These are phyloP conservation scores for Serrognathus titanus DNA, from an alignment of 2,888 invertebrate species.

Conservation along the genomic window DNA sequence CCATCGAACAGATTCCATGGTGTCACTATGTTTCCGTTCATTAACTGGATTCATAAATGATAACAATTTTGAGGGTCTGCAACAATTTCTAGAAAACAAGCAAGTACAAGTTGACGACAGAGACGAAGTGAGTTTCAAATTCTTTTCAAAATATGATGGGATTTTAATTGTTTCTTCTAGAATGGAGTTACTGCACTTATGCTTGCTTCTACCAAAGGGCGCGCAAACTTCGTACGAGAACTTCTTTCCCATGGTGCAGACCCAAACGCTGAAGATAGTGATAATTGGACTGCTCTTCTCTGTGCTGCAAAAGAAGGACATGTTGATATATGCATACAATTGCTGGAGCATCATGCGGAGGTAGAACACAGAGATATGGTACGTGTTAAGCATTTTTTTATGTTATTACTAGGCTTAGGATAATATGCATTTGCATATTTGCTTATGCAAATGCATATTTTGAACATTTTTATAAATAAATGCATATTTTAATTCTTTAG, in stretches of 20 bases:
- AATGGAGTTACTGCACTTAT: slow-evolving; percentile 93
- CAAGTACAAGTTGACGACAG: slow-evolving; percentile 80
- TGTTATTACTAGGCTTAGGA: no score
- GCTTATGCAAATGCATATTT: no score
- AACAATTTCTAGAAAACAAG: slow-evolving; percentile 78
- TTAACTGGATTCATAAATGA: slow-evolving; percentile 75
- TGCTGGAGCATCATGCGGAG: slow-evolving; percentile 81
- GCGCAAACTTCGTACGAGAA: slow-evolving; percentile 76
- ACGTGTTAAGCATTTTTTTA: slow-evolving; percentile 3
- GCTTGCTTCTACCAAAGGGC: slow-evolving; percentile 84
- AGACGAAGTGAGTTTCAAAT: slow-evolving; percentile 67
- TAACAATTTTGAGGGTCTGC: slow-evolving; percentile 76
- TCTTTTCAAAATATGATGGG: not conserved
- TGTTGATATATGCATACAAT: slow-evolving; percentile 71
- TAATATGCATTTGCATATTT: no score
- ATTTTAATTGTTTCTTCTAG: slow-evolving; percentile 49
- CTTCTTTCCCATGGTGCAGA: slow-evolving; percentile 89
- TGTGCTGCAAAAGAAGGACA: slow-evolving; percentile 90
- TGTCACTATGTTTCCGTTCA: slow-evolving; percentile 81
- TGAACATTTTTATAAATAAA: no score
- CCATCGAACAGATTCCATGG: slow-evolving; percentile 88
- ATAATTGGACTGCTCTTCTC: slow-evolving; percentile 89
- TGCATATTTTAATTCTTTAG: no score
- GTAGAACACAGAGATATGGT: slow-evolving; percentile 68
- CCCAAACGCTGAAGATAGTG: slow-evolving; percentile 85